Evolutionary conservation across 2,797 vertebrate genomes (phyloP), one percentile per base, ranked within the genome.

Genomic region (Cirrhinus molitorella): DNA sequence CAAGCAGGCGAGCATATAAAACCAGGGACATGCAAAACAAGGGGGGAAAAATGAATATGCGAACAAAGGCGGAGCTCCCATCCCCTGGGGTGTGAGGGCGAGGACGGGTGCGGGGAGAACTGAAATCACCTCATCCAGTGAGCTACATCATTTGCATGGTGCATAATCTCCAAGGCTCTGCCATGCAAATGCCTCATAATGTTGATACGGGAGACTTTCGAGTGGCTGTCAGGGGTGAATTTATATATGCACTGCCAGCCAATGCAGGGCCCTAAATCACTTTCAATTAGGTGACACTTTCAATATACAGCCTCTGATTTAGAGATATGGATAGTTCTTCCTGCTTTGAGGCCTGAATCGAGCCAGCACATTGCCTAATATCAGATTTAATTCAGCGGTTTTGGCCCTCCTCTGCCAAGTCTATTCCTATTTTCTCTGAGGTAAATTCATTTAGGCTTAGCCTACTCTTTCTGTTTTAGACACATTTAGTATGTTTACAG

Each of bases 231-330:
- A 84, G 34, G 37, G 53, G 68, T 37, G 73, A 61, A 88, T 88
- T 83, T 79, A 82, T 84, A 63, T 31, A 51, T n/a, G 17, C 25
- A 45, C 45, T 59, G 57, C 51, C 76, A 81, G 61, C 55, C 76
- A 76, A 51, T 31, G 76, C 70, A 16, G 37, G 28, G 67, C 70
- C 70, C 70, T 79, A 84, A 88, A 89, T 88, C 88, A 87, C 84
- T 83, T 83, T 87, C 85, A 82, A 81, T 96, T 95, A 95, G 93
- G 92, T 95, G 94, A 95, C 95, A 95, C 93, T 93, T 95, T 94
- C 93, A 93, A 94, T 95, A 94, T 93, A 91, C 90, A 91, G 92
- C 89, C 53, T 87, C 92, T 94, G 93, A 95, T 96, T 94, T 94
- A 94, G 92, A 95, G 93, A 95, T 94, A 94, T 94, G 93, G 93